Evolutionary conservation across 2,797 vertebrate species (phyloP).

Genomic region (Glyptemys insculpta): DNA sequence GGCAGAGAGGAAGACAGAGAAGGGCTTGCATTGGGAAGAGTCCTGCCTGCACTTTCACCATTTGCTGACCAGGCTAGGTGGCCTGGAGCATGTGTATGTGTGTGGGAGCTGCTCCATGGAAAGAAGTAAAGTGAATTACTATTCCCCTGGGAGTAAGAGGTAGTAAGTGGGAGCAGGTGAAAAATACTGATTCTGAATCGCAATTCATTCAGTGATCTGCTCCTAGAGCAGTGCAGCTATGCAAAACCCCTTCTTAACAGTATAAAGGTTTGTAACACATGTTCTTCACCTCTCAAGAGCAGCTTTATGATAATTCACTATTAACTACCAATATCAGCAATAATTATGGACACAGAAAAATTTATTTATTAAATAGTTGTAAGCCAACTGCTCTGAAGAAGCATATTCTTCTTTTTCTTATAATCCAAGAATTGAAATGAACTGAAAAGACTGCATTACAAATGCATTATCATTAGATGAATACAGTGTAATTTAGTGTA

Average conservation of each 20-base stretch:
- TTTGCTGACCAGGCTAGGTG: neutral
- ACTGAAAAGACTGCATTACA: slow-evolving; percentile 1
- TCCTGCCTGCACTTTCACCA: neutral
- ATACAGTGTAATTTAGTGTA: neutral
- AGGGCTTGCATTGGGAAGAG: neutral
- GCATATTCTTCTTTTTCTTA: neutral
- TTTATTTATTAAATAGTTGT: neutral
- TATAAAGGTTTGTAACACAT: neutral
- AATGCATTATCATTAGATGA: slow-evolving; percentile 11
- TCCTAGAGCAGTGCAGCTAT: too few species aligned
- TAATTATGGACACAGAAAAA: neutral
- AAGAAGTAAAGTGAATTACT: neutral
- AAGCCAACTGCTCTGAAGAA: neutral
- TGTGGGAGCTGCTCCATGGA: neutral
- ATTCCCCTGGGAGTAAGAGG: neutral
- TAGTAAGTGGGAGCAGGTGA: neutral
- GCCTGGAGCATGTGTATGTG: neutral
- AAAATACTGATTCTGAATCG: neutral
- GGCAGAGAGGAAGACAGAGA: neutral
- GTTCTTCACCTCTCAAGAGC: neutral
- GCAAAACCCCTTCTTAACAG: neutral
- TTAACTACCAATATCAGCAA: neutral
- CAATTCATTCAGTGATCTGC: neutral
- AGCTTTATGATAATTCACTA: neutral
- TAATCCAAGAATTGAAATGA: neutral